Percentiles rank a stretch among this genome's conserved stretches.
phyloP scores from a whole-genome alignment of 2,888 invertebrate species.

The Drosophila antonietae region DNA sequence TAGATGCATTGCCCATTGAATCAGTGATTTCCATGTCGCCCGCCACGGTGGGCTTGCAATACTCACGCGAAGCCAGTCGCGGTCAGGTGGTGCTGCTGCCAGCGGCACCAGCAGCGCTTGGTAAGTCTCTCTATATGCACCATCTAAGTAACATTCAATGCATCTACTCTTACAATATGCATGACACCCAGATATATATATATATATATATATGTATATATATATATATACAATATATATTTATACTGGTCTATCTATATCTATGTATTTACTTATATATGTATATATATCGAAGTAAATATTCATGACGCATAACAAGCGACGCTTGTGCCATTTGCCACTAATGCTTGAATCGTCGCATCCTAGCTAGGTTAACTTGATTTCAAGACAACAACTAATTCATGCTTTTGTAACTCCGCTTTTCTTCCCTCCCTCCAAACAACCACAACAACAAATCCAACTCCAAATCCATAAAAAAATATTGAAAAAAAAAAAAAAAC shows the following conservation, averaged over 20 bases:
- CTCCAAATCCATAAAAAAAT: conserved; percentile 41
- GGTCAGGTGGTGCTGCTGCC: conserved; percentile 93
- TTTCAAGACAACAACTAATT: conserved; percentile 72
- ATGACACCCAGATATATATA: conserved; percentile 5
- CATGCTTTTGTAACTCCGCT: conserved; percentile 79
- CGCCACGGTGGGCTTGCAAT: conserved; percentile 92
- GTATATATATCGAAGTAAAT: neutral
- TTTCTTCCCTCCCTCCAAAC: conserved; percentile 52
- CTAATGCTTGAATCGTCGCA: conserved; percentile 46
- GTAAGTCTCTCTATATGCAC: conserved; percentile 78
- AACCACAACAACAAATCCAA: conserved; percentile 38
- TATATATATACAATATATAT: neutral
- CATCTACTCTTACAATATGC: conserved; percentile 17
- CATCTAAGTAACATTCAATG: conserved; percentile 15
- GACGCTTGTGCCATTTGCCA: conserved; percentile 30
- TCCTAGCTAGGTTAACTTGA: conserved; percentile 55
- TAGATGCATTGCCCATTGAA: conserved; percentile 90
- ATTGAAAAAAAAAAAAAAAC: conserved; percentile 38
- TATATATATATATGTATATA: neutral
- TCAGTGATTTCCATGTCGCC: conserved; percentile 90
- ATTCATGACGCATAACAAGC: conserved; percentile 10
- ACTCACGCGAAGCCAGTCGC: conserved; percentile 93
- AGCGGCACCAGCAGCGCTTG: conserved; percentile 87
- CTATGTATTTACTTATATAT: conserved; percentile 1
- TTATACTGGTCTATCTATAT: neutral